Base-by-base conservation (phyloP, 35 echinoderm and acorn worm species). In the Apostichopus japonicus region DNA sequence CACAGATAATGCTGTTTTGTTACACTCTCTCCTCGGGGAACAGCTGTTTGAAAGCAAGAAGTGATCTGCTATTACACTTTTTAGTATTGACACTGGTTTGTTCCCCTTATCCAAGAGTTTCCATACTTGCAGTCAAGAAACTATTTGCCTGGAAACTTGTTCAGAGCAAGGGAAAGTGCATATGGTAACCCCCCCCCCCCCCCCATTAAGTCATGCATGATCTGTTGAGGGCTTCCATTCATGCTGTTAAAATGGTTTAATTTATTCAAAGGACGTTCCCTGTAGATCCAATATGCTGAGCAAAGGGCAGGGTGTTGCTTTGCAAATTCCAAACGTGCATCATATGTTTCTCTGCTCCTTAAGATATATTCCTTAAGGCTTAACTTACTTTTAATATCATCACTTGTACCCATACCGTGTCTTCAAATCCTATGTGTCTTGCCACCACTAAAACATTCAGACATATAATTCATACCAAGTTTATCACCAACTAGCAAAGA, bases 1-100 rank as follows among this genome's bases (percentile, higher is more conserved):
- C 65, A 51, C 21, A 82, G 19, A 65, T 65, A 92, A 67, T 92
- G 91, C 24, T 92, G 91, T 92, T 92, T 83, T 24, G 91, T 77
- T 53, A 1, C 1, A 33, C 27, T 33, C 1, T 33, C 27, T 33
- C 0, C 27, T 33, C 27, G 1, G 78, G 91, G 21, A 76, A 92
- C 16, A 92, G 55, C 23, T 92, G 11, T 63, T 92, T 92, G 84
- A 87, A 44, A 65, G 84, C 57, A 87, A 9, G 9, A 87, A 33
- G 56, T 61, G 53, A 87, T 87, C 13, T 87, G 84, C 9, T 65
- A 87, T 87, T 58, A 56, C 53, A 87, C 56, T 56, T 67, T 67
- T 0, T 67, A 71, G 25, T 22, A 87, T 56, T 24, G 56, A 25
- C 6, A 62, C 90, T 57, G 78, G 90, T 92, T 92, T 92, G 79